Base-by-base conservation (phyloP, 2,797 vertebrate genomes). In the Enteromius treurensis region DNA sequence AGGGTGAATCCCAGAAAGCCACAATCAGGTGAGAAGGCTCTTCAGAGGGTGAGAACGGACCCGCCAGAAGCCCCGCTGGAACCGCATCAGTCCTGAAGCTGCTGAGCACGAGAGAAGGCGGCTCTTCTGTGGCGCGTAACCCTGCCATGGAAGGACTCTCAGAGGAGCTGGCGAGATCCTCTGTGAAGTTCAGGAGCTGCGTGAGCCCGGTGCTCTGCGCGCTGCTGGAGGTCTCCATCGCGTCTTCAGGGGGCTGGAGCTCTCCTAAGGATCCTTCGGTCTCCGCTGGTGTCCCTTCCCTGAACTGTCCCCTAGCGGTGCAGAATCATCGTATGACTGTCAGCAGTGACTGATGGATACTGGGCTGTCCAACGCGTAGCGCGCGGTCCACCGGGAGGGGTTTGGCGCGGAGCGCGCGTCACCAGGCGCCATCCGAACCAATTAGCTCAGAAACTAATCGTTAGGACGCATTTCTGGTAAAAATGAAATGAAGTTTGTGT, bases 1-100 rank as follows among this genome's bases (percentile, higher is more conserved):
- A 92, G 7, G 95, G 95, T 49, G 94, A 96, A 84, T 96, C 95
- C 95, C 95, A 93, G 88, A 95, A 94, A 45, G 91, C 93, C 40
- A 92, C 93, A 75, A 93, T 78, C 84, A 93, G 84, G 79, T 89
- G 88, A 15, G 91, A 85, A 34, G 93, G 1, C 9, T 90, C 91
- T 26, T 89, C 79, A 4, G 82, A 87, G 29, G 88, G 84, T 14
- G 76, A 90, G n/a, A 84, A 76, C 19, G 34, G 71, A 53, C 81
- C 88, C 34, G 85, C 90, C 87, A 90, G 86, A 9, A 88, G 84
- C 47, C 87, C 90, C 4, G 80, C 84, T 11, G 83, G 78, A 26
- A 26, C 69, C 62, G 76, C 86, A 14, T 77, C 87, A 75, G 88
- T 90, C 89, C 91, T 89, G 81, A 65, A 51, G 1, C 83, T 77